These are phyloP conservation scores for Macquaria ambigua DNA, from an alignment of 2,113 vertebrate genomes.

Conservation along the genomic window DNA sequence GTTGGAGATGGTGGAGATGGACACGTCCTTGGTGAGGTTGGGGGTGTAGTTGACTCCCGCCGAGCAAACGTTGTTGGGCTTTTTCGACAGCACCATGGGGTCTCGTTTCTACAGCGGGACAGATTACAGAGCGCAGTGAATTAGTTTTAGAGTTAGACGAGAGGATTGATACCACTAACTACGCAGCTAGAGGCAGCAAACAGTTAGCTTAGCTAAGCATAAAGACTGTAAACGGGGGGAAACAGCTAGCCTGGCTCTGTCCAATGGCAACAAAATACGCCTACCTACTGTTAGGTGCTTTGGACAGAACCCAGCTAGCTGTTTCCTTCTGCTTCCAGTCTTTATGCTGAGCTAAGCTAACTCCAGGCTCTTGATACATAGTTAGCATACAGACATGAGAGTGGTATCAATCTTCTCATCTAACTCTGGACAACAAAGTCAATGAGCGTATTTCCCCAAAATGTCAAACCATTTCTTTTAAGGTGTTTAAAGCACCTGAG, in stretches of 20 bases:
- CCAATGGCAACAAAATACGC: neutral
- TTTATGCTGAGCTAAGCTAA: neutral
- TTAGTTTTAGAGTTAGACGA: neutral
- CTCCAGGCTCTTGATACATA: too few relatives aligned
- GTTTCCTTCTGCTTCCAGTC: too few relatives aligned
- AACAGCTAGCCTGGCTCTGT: neutral
- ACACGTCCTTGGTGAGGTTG: conserved; percentile 93
- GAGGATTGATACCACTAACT: neutral
- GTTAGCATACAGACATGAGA: neutral
- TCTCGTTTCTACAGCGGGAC: conserved; percentile 90
- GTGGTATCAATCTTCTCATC: neutral
- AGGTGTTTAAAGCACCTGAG: neutral
- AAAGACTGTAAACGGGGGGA: neutral
- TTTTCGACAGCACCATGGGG: conserved; percentile 90
- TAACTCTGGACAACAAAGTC: neutral
- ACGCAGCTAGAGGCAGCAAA: too few relatives aligned
- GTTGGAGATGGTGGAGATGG: conserved; percentile 90
- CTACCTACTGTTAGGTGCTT: too few relatives aligned
- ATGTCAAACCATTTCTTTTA: neutral
- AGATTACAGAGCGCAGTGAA: neutral
- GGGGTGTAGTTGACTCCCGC: conserved; percentile 90
- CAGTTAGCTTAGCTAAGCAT: neutral
- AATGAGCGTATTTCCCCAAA: neutral
- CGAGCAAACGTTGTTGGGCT: conserved; percentile 90
- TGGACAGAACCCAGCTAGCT: too few relatives aligned